These are phyloP conservation scores for Sebastes cheni DNA, from an alignment of 2,797 vertebrate species.

Conservation along the genomic window DNA sequence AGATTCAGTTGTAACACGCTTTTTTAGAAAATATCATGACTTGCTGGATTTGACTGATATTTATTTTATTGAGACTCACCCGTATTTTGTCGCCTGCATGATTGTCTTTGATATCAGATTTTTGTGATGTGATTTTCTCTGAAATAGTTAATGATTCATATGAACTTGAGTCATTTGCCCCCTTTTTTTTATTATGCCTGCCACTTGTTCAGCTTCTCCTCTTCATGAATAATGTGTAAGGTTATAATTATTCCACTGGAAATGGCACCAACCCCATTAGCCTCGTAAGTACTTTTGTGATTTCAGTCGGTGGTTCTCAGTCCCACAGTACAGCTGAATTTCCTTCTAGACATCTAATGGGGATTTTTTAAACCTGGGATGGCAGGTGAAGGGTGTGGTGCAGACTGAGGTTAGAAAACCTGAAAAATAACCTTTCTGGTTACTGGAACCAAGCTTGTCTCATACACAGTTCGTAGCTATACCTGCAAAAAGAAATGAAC, in stretches of 20 bases:
- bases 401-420: neutral
- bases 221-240: constrained; percentile 32
- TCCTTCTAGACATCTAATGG: neutral
- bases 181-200: neutral
- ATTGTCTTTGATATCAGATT: neutral
- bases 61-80: neutral
- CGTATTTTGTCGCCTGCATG: neutral
- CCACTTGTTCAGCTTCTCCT: neutral
- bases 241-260: constrained; percentile 16
- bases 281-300: constrained; percentile 14
- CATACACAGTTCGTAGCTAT: too few species aligned
- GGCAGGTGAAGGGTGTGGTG: neutral
- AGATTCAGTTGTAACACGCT: neutral
- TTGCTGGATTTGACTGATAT: neutral
- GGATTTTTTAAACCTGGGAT: neutral
- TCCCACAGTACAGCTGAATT: neutral
- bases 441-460: neutral
- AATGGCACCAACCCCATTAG: constrained; percentile 31
- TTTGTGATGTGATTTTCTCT: neutral
- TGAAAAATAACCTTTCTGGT: neutral
- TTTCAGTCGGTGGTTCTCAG: neutral
- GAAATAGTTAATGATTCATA: neutral
- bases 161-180: neutral
- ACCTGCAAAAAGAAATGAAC: too few species aligned
- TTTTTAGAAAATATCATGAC: neutral